Base-by-base conservation (phyloP, 2,797 vertebrate species). In the Gymnocypris eckloni region DNA sequence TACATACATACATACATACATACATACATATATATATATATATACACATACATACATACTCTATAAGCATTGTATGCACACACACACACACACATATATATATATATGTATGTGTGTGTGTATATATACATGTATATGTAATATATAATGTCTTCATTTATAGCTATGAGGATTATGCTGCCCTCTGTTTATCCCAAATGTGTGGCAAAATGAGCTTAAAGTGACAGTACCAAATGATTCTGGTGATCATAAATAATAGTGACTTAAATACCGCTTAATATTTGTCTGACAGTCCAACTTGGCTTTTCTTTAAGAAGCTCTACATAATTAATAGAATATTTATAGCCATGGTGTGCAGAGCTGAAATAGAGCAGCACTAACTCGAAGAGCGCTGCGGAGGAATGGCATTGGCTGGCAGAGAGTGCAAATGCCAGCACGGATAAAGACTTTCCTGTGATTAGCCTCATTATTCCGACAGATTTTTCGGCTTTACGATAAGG, bases 401-500 rank as follows among this genome's bases (percentile, higher is more conserved):
- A 86, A 90, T 28, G 64, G 64, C 59, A 69, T 59, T 41, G 81
- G 76, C 69, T 72, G 82, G 82, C 76, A 71, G 78, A 48, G 83
- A 86, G 82, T 85, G 81, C 87, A 92, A 90, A 93, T 93, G 94
- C 92, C 93, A 92, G 88, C 80, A 86, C 88, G 88, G 87, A 94
- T 94, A 84, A 92, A 88, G 90, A 87, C 89, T 91, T 86, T 75
- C 89, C 86, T 87, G 83, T 92, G 92, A 94, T 92, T 89, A 90
- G 90, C 86, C 90, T 93, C 92, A 94, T 95, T 93, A 91, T 93
- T 93, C 78, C 90, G 92, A 94, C 92, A 93, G 91, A 90, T 89
- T 92, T 94, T 92, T 87, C 84, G 88, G 83, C 87, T 88, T 88
- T 86, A 84, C 56, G 85, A 88, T 90, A 89, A 87, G 89, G 90